Percentiles rank a stretch among this genome's conserved stretches.
These are phyloP conservation scores for Brenthis hecate DNA, from an alignment of 2,888 invertebrate genomes.

Conservation along the genomic window DNA sequence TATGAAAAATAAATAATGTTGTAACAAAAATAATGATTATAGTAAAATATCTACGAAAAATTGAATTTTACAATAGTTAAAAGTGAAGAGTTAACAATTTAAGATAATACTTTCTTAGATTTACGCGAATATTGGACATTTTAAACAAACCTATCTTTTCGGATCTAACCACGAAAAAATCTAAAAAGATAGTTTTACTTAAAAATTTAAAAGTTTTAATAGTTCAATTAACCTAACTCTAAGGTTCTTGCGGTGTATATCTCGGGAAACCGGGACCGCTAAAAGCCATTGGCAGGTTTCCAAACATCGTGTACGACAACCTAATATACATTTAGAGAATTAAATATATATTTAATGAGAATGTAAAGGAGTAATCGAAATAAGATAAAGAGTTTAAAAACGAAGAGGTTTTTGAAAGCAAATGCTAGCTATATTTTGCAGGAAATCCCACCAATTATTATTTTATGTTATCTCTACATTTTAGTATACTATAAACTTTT, in stretches of 20 bases:
- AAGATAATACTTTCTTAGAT: too few relatives aligned
- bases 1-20: too few relatives aligned
- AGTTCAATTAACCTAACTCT: conserved; percentile 25
- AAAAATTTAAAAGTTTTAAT: conserved; percentile 14
- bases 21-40: too few relatives aligned
- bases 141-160: background rate
- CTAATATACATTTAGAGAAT: conserved; percentile 16
- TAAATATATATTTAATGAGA: conserved; percentile 28
- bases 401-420: background rate
- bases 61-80: too few relatives aligned
- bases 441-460: background rate
- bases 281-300: conserved; percentile 31
- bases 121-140: too few relatives aligned
- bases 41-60: too few relatives aligned
- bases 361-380: background rate
- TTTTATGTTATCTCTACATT: background rate
- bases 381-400: conserved; percentile 5
- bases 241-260: conserved; percentile 30
- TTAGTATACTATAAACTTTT: background rate
- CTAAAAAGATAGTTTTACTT: background rate
- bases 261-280: conserved; percentile 22
- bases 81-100: too few relatives aligned
- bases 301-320: conserved; percentile 34
- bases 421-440: background rate
- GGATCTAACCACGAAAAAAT: too few relatives aligned